These are phyloP conservation scores for Gobiocypris rarus DNA, from an alignment of 2,113 vertebrate genomes.

Conservation along the genomic window DNA sequence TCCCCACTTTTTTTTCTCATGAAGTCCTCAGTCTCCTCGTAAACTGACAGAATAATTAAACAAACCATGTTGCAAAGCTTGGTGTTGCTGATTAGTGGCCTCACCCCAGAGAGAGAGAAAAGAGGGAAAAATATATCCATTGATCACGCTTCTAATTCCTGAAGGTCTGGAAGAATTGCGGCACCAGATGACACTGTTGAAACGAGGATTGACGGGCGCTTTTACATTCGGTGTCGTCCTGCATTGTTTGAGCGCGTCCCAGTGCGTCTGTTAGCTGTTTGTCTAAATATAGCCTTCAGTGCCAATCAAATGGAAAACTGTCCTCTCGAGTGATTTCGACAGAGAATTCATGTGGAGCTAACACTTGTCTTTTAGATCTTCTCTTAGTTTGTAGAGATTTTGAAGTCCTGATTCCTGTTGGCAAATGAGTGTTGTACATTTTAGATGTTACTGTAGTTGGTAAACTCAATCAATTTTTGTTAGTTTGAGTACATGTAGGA, in stretches of 20 bases:
- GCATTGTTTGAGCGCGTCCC: constrained; percentile 56
- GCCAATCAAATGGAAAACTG: constrained; percentile 48
- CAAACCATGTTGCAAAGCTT: constrained; percentile 34
- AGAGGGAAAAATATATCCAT: constrained; percentile 27
- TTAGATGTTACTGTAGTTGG: background rate
- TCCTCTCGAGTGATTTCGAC: constrained; percentile 14
- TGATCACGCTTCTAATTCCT: constrained; percentile 54
- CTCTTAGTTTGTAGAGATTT: background rate
- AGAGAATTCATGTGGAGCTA: constrained; percentile 13
- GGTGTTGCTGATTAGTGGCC: constrained; percentile 43
- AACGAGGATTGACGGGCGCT: constrained; percentile 52
- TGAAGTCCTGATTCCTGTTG: constrained; percentile 13
- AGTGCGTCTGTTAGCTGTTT: constrained; percentile 56
- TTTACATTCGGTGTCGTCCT: constrained; percentile 53
- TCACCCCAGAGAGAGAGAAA: constrained; percentile 26
- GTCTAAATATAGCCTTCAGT: constrained; percentile 54
- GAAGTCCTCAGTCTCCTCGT: constrained; percentile 43
- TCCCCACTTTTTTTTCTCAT: background rate
- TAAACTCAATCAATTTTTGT: background rate
- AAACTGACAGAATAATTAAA: constrained; percentile 39
- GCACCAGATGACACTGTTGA: constrained; percentile 60
- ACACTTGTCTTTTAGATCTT: background rate
- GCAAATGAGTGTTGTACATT: background rate
- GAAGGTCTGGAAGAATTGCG: constrained; percentile 50
- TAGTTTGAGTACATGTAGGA: background rate